phyloP scores from a whole-genome alignment of 2,113 vertebrate species.

The Asarcornis scutulata region DNA sequence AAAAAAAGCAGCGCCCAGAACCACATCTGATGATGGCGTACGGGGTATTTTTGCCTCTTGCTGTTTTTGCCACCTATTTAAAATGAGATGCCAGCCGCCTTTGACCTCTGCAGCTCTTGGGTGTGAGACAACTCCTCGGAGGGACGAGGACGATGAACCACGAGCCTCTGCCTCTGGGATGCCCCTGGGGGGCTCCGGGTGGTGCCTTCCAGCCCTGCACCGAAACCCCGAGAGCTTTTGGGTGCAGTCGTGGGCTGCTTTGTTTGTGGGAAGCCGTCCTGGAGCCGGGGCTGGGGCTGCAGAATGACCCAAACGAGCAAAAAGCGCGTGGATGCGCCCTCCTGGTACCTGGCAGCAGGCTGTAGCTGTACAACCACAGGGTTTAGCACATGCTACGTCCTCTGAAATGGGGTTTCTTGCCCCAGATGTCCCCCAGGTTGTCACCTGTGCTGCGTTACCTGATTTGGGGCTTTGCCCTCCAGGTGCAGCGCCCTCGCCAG shows the following conservation, averaged over 20 bases:
- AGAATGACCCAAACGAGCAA: background rate
- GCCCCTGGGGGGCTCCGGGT: too few species aligned
- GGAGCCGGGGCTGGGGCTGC: rapidly evolving
- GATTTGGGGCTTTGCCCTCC: background rate
- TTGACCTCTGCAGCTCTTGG: background rate
- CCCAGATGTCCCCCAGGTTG: rapidly evolving
- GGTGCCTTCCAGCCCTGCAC: rapidly evolving
- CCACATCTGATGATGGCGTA: background rate
- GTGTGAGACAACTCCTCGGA: background rate
- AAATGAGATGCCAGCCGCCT: rapidly evolving
- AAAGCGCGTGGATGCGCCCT: rapidly evolving
- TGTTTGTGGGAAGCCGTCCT: background rate
- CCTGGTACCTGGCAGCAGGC: background rate
- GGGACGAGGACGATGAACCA: background rate
- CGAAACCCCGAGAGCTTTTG: rapidly evolving
- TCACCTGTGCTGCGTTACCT: background rate
- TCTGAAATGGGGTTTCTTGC: background rate
- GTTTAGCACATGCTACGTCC: background rate
- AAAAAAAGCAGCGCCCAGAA: background rate
- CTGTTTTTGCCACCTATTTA: rapidly evolving
- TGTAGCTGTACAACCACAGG: too few species aligned
- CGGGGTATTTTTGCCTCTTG: rapidly evolving
- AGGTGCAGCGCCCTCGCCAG: background rate
- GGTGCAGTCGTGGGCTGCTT: background rate
- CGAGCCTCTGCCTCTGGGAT: background rate